These are phyloP conservation scores for Phylloscopus whistleri DNA, from an alignment of 2,113 vertebrate genomes.

Conservation along the genomic window DNA sequence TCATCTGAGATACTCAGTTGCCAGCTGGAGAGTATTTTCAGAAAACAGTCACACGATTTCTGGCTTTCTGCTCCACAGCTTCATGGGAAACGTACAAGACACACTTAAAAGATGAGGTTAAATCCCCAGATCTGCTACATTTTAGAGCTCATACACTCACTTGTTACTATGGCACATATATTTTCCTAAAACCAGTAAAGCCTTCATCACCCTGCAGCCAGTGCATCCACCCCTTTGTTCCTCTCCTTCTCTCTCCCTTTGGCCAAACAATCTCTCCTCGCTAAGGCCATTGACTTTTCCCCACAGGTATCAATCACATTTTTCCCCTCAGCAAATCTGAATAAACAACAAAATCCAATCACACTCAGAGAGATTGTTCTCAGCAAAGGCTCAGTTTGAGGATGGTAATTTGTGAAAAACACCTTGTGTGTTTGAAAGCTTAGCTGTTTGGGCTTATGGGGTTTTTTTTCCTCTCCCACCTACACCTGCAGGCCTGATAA, in stretches of 20 bases:
- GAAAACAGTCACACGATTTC: neutral
- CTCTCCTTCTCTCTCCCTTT: neutral
- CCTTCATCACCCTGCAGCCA: neutral
- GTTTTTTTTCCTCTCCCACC: neutral
- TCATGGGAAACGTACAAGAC: neutral
- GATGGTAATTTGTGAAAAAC: neutral
- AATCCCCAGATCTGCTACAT: neutral
- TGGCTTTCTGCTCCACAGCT: neutral
- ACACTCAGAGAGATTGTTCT: neutral
- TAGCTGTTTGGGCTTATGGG: neutral
- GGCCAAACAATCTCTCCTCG: neutral
- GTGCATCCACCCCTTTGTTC: neutral
- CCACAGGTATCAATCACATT: neutral
- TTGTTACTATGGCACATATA: neutral
- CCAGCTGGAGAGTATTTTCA: neutral
- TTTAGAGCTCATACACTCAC: neutral
- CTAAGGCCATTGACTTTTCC: neutral
- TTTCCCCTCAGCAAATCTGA: neutral
- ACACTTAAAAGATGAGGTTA: neutral
- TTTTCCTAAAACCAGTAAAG: neutral
- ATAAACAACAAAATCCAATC: neutral
- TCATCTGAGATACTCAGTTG: neutral
- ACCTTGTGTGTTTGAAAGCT: neutral
- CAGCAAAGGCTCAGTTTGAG: neutral
- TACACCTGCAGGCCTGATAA: neutral